phyloP scores from a whole-genome alignment of 2,888 invertebrate species.

The Margaritifera margaritifera region DNA sequence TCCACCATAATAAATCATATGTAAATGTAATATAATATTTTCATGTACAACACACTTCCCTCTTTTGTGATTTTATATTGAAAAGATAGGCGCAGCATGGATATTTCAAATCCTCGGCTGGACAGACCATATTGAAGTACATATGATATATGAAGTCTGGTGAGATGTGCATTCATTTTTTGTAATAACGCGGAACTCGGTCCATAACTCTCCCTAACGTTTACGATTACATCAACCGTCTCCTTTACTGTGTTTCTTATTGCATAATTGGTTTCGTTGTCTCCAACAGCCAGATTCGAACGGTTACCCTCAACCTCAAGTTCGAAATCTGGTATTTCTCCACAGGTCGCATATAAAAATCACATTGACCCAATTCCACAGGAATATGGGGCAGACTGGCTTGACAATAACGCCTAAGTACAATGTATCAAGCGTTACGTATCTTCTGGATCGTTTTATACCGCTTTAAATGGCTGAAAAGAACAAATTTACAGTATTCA shows the following conservation, averaged over 20 bases:
- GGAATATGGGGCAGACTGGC: too few species aligned
- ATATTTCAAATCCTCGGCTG: conserved; percentile 29
- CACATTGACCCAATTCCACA: too few species aligned
- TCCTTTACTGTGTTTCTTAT: conserved; percentile 18
- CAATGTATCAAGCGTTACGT: too few species aligned
- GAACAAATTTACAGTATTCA: too few species aligned
- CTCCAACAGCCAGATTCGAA: conserved; percentile 26
- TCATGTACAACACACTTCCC: conserved; percentile 11
- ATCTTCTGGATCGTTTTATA: too few species aligned
- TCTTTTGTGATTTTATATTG: conserved; percentile 1
- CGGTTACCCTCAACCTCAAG: conserved; percentile 32
- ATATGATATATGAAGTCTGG: conserved; percentile 22
- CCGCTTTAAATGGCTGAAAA: too few species aligned
- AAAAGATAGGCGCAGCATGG: conserved; percentile 26
- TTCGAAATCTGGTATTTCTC: too few species aligned
- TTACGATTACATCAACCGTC: conserved; percentile 9
- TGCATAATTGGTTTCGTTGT: conserved; percentile 11
- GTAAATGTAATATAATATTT: neutral
- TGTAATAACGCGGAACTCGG: conserved; percentile 39
- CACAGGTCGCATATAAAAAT: too few species aligned
- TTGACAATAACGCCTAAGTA: too few species aligned
- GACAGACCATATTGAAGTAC: conserved; percentile 37
- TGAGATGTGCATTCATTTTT: conserved; percentile 25
- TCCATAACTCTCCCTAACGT: conserved; percentile 22
- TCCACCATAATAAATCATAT: conserved; percentile 34